These are phyloP conservation scores for Pogonus chalceus DNA, from an alignment of 1,140 invertebrate species.

Conservation along the genomic window DNA sequence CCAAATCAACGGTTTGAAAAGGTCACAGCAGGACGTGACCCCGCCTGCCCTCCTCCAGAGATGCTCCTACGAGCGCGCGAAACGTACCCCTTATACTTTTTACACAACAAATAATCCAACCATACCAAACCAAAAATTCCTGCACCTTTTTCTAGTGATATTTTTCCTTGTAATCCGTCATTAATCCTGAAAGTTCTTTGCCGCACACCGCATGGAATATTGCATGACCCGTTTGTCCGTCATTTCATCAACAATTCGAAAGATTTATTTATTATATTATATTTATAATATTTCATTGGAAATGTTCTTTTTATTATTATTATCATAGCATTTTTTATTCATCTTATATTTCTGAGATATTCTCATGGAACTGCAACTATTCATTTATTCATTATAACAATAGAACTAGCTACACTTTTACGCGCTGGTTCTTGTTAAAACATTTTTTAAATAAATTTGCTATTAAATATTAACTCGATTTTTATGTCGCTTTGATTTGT, in stretches of 20 bases:
- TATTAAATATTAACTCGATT: too few species aligned
- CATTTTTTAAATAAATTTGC: too few species aligned
- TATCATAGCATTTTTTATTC: slow-evolving; percentile 18
- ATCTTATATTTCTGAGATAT: slow-evolving; percentile 6
- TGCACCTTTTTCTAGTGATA: background rate
- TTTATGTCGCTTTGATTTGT: too few species aligned
- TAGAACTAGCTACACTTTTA: too few species aligned
- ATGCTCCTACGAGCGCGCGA: slow-evolving; percentile 28
- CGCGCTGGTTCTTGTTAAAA: too few species aligned
- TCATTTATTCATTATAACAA: too few species aligned
- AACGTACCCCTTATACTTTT: background rate
- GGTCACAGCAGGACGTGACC: slow-evolving; percentile 54
- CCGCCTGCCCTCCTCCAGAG: slow-evolving; percentile 33
- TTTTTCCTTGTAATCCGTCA: background rate
- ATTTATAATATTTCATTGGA: too few species aligned
- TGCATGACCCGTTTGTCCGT: background rate
- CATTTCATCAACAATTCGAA: background rate
- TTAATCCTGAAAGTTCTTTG: background rate
- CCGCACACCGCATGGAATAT: background rate
- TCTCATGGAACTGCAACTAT: background rate
- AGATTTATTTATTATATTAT: too few species aligned
- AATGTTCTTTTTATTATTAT: too few species aligned
- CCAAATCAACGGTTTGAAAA: slow-evolving; percentile 57
- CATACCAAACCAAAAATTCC: background rate
- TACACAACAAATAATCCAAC: background rate